Base-by-base conservation (phyloP, 2,797 vertebrate species). In the Ispidina picta region DNA sequence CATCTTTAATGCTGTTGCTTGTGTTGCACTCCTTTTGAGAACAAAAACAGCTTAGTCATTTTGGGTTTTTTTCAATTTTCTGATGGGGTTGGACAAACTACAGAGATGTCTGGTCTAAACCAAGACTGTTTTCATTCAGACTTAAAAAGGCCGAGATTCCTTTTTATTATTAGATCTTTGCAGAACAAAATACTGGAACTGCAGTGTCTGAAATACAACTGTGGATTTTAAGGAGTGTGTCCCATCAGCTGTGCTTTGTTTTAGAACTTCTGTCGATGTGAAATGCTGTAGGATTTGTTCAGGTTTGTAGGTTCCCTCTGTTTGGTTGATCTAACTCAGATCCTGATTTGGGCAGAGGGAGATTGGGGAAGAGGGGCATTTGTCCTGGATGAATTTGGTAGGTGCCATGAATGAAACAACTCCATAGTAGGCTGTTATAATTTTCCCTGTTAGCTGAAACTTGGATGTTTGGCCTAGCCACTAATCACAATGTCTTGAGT, bases 41-140 rank as follows among this genome's bases (percentile, higher is more conserved):
- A 10, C 26, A 85, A 64, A 90, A 92, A 74, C 79, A 83, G 63
- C 70, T 87, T 90, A 80, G 83, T 94, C 88, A 91, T 85, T 68
- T 66, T 3, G 11, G 6, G 7, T 66, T 82, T 86, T 88, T 87
- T 88, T 59, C 59, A 65, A 8, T 83, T 87, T 96, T 94, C 48
- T 77, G 21, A 12, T 69, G 86, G 80, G 72, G 37, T 68, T 94
- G 88, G 88, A 89, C 0, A 8, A 89, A 80, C 91, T 93, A 91
- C 91, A 88, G 91, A 93, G 75, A 54, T 70, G 88, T 88, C 81
- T 91, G 65, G 52, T 63, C 59, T 88, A 87, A 93, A 92, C 86
- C 83, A 88, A 77, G 78, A 6, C 86, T 95, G 86, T 87, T 95
- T 92, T 89, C 79, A 87, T 72, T 91, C 72, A 87, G 79, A 82